Percentiles rank a stretch among this genome's conserved stretches.
Evolutionary conservation across 2,113 vertebrate species (phyloP).

Genomic region (Oryzias melastigma): DNA sequence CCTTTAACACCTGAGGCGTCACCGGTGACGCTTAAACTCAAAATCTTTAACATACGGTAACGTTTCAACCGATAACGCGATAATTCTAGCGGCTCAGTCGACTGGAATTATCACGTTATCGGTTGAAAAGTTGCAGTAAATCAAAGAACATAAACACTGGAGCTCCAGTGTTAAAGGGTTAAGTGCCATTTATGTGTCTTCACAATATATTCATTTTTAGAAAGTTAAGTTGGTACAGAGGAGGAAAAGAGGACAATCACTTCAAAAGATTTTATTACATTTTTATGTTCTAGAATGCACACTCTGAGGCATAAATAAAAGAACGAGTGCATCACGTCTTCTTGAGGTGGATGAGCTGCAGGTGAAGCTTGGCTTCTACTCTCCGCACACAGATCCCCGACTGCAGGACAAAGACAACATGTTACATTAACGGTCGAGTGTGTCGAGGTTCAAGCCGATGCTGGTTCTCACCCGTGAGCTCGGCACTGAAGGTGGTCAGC

Average conservation of each 20-base stretch:
- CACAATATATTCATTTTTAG: too few species aligned
- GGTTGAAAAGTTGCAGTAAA: too few species aligned
- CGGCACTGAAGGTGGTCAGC: constrained; percentile 82
- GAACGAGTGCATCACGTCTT: constrained; percentile 20
- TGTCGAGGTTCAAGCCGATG: not conserved
- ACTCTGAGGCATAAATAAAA: constrained; percentile 40
- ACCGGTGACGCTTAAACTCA: too few species aligned
- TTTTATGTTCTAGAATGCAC: constrained; percentile 11
- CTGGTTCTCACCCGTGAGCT: constrained; percentile 77
- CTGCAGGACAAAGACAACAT: constrained; percentile 33
- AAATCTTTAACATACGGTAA: too few species aligned
- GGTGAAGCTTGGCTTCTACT: constrained; percentile 7
- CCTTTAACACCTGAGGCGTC: too few species aligned
- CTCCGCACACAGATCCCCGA: constrained; percentile 60
- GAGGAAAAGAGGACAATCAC: not conserved
- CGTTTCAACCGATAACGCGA: too few species aligned
- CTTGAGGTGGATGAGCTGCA: not conserved
- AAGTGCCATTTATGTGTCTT: too few species aligned
- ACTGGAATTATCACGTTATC: too few species aligned
- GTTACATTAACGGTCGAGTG: not conserved
- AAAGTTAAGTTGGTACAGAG: too few species aligned
- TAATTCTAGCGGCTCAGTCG: too few species aligned
- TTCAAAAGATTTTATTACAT: constrained; percentile 32
- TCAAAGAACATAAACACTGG: too few species aligned
- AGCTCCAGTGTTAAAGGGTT: too few species aligned